These are phyloP conservation scores for Denticeps clupeoides DNA, from an alignment of 2,797 vertebrate species.

Conservation along the genomic window DNA sequence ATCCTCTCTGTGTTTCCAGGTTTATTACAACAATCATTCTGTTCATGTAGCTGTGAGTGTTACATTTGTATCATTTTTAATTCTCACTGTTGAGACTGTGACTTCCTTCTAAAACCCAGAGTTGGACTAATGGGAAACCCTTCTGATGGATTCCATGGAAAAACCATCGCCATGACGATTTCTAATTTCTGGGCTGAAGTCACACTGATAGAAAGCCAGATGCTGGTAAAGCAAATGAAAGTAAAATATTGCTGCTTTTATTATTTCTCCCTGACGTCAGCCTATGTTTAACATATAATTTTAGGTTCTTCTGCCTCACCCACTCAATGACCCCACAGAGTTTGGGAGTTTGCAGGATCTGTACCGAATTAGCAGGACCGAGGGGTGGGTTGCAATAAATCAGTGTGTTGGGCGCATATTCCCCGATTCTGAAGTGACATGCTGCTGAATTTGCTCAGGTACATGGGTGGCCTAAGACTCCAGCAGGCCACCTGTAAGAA, in stretches of 20 bases:
- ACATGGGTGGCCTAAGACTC: constrained; percentile 67
- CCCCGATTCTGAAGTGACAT: no score
- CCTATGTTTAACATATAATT: constrained; percentile 3
- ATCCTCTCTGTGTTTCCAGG: no score
- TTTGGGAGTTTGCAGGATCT: constrained; percentile 73
- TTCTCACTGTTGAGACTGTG: neutral
- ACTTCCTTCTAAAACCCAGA: constrained; percentile 32
- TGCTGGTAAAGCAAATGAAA: constrained; percentile 51
- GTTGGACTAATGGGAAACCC: constrained; percentile 74
- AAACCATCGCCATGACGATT: constrained; percentile 73
- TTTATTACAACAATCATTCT: no score
- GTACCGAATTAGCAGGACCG: constrained; percentile 69
- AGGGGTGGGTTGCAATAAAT: no score
- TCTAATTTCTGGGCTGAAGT: constrained; percentile 77
- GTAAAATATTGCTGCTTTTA: no score
- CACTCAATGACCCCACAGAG: constrained; percentile 72
- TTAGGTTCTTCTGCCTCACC: constrained; percentile 66
- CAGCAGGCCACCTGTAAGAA: constrained; percentile 75
- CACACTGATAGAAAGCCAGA: constrained; percentile 62
- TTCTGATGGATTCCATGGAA: constrained; percentile 71
- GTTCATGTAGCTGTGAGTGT: no score
- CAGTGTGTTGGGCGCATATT: no score
- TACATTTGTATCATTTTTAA: no score
- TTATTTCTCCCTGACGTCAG: no score
- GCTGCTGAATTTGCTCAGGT: constrained; percentile 35